These are phyloP conservation scores for Alcedo atthis DNA, from an alignment of 2,797 vertebrate species.

Conservation along the genomic window DNA sequence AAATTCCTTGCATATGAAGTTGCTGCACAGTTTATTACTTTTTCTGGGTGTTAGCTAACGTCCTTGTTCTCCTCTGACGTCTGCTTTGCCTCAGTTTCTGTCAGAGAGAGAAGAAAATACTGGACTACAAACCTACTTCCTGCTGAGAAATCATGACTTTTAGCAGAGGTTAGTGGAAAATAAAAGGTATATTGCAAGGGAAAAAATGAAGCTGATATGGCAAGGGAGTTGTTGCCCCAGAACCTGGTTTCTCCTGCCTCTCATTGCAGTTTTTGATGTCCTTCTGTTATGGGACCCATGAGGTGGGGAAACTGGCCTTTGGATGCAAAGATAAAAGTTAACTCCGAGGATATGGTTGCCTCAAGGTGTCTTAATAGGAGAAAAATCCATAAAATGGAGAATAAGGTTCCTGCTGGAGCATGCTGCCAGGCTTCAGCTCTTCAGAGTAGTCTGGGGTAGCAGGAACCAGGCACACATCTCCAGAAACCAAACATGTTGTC, in stretches of 20 bases:
- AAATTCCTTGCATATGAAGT: background rate
- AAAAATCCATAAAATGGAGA: background rate
- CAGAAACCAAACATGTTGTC: background rate
- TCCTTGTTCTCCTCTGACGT: background rate
- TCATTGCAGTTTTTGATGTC: background rate
- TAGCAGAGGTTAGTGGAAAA: background rate
- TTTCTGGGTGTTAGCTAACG: background rate
- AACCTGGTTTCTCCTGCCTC: background rate
- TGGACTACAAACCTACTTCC: background rate
- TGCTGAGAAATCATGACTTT: background rate
- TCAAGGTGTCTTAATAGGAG: background rate
- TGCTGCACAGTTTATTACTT: background rate
- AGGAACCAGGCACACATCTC: background rate
- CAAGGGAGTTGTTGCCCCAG: background rate
- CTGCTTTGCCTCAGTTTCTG: background rate
- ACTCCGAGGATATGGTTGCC: background rate
- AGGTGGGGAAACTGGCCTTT: background rate
- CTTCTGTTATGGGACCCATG: background rate
- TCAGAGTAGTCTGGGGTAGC: background rate
- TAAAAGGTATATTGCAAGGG: background rate
- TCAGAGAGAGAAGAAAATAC: background rate
- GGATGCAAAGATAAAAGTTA: background rate
- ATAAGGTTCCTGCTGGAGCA: background rate
- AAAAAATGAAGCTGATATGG: background rate
- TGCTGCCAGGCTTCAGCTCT: rapidly evolving